Conservation (phyloP, 2,113 vertebrate genomes). For the Cheilinus undulatus region DNA sequence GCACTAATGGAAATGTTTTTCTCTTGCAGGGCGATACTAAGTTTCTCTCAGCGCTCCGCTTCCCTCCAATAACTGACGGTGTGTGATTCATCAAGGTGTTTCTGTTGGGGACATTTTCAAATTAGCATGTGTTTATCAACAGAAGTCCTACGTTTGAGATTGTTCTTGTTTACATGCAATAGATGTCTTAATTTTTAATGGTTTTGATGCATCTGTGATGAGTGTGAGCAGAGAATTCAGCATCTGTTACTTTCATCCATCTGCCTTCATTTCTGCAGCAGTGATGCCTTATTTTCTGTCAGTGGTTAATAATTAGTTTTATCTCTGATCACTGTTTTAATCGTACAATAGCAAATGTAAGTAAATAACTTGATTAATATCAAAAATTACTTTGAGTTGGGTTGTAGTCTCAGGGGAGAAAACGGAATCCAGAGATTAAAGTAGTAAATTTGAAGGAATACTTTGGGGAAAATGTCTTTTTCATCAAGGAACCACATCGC, state of each 20-base stretch:
- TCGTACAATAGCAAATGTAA: not conserved
- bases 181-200: constrained; percentile 65
- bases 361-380: not conserved
- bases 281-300: not conserved
- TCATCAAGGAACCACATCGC: not conserved
- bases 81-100: constrained; percentile 44
- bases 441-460: not conserved
- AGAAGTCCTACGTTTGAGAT: constrained; percentile 42
- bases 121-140: constrained; percentile 40
- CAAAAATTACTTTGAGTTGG: not conserved
- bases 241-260: constrained; percentile 18
- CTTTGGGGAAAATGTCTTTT: too few relatives aligned
- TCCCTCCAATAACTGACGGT: constrained; percentile 48
- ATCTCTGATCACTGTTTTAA: not conserved
- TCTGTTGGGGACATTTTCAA: constrained; percentile 34
- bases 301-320: not conserved
- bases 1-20: constrained; percentile 34
- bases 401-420: not conserved
- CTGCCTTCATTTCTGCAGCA: constrained; percentile 18
- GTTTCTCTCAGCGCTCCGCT: constrained; percentile 17
- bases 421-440: not conserved
- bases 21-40: constrained; percentile 83
- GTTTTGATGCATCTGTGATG: constrained; percentile 33
- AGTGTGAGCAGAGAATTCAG: constrained; percentile 46
- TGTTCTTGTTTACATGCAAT: constrained; percentile 65